Evolutionary conservation across 2,888 invertebrate genomes (phyloP).

Genomic region (Petrolisthes cinctipes): DNA sequence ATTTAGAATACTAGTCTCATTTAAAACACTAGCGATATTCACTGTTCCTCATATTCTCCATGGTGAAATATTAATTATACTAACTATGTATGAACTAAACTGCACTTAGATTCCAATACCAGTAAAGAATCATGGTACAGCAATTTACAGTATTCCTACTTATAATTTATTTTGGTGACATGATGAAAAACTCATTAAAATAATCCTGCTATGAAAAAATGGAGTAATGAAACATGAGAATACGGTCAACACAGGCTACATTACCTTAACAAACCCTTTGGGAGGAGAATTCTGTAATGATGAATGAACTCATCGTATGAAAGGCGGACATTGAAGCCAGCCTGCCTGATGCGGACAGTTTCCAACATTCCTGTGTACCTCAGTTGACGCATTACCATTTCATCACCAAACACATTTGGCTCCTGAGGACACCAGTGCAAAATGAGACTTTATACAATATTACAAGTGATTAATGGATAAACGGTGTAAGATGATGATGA

Average conservation of each 20-base stretch:
- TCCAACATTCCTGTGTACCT: constrained; percentile 97
- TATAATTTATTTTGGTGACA: too few relatives aligned
- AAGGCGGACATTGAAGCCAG: constrained; percentile 93
- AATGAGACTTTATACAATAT: background rate
- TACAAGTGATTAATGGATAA: too few relatives aligned
- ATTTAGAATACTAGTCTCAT: too few relatives aligned
- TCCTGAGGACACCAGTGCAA: constrained; percentile 71
- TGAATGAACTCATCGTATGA: constrained; percentile 95
- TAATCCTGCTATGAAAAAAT: background rate
- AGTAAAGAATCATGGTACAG: constrained; percentile 12
- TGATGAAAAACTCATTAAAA: background rate
- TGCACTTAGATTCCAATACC: constrained; percentile 18
- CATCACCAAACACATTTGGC: constrained; percentile 92
- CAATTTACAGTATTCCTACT: background rate
- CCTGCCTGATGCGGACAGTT: constrained; percentile 92
- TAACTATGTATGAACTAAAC: background rate
- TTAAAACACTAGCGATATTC: too few relatives aligned
- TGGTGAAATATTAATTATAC: too few relatives aligned
- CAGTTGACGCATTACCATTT: constrained; percentile 89
- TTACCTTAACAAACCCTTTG: constrained; percentile 81
- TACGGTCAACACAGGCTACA: background rate
- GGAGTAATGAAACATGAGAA: background rate
- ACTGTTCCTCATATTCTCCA: too few relatives aligned
- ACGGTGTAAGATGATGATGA: too few relatives aligned
- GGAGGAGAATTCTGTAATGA: constrained; percentile 89